phyloP scores from a whole-genome alignment of 1,140 invertebrate species.

The Pentalonia nigronervosa region DNA sequence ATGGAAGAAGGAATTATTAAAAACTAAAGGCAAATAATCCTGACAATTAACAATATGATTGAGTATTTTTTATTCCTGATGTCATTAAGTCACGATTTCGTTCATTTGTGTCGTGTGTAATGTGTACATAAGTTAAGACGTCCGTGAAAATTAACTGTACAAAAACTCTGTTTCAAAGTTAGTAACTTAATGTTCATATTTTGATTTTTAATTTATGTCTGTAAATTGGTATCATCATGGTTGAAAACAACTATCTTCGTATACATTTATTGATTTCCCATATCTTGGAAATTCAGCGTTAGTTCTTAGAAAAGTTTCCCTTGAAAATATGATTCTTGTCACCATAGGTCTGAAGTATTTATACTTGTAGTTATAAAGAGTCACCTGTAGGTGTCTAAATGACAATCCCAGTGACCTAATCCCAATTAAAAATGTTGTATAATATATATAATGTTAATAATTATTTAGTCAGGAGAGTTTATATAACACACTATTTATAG shows the following conservation, averaged over 20 bases:
- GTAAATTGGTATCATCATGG: background rate
- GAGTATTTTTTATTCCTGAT: conserved; percentile 26
- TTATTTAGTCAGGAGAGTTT: background rate
- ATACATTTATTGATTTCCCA: background rate
- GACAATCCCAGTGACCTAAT: background rate
- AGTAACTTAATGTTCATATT: background rate
- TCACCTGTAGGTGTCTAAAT: background rate
- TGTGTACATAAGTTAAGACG: conserved; percentile 41
- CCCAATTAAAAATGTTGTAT: background rate
- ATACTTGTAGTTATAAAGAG: background rate
- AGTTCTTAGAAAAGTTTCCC: background rate
- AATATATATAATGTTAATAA: background rate
- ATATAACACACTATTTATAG: background rate
- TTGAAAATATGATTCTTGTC: background rate
- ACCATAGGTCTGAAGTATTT: background rate
- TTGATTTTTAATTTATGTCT: background rate
- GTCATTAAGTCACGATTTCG: background rate
- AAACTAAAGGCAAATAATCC: background rate
- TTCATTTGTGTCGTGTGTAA: background rate
- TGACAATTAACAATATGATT: background rate
- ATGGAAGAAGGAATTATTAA: conserved; percentile 29
- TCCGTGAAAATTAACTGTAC: background rate
- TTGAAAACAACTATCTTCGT: background rate
- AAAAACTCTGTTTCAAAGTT: background rate
- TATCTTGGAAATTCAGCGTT: background rate